These are phyloP conservation scores for Keiferia lycopersicella DNA, from an alignment of 2,888 invertebrate genomes.

Conservation along the genomic window DNA sequence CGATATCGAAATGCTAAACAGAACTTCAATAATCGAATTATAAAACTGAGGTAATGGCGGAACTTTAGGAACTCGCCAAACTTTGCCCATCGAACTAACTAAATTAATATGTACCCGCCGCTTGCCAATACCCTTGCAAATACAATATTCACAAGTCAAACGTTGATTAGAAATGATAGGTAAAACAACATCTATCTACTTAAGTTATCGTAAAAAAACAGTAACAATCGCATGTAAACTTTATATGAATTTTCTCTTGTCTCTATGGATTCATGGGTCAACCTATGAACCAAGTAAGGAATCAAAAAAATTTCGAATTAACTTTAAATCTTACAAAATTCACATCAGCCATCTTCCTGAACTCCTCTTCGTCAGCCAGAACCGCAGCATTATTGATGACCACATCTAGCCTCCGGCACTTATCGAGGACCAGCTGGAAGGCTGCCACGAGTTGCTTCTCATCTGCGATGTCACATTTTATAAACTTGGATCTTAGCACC, in stretches of 20 bases:
- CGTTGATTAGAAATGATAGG: background rate
- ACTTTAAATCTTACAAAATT: slow-evolving; percentile 61
- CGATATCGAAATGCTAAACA: slow-evolving; percentile 16
- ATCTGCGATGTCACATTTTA: slow-evolving; percentile 68
- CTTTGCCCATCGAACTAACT: slow-evolving; percentile 25
- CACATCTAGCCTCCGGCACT: slow-evolving; percentile 63
- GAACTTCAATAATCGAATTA: slow-evolving; percentile 34
- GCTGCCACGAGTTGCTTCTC: slow-evolving; percentile 58
- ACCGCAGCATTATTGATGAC: slow-evolving; percentile 69
- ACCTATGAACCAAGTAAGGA: too few relatives aligned
- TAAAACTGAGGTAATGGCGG: slow-evolving; percentile 28
- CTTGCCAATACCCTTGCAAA: background rate
- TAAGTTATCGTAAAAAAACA: too few relatives aligned
- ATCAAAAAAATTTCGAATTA: background rate
- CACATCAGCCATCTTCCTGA: slow-evolving; percentile 61
- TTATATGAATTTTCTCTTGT: background rate
- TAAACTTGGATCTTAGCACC: slow-evolving; percentile 69
- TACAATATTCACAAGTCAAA: background rate
- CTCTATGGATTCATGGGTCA: background rate
- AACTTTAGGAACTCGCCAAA: slow-evolving; percentile 28
- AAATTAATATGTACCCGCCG: slow-evolving; percentile 44
- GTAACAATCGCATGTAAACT: too few relatives aligned
- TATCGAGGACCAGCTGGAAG: slow-evolving; percentile 62
- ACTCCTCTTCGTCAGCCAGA: slow-evolving; percentile 48
- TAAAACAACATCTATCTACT: background rate